Percentiles rank a stretch among this genome's conserved stretches.
These are phyloP conservation scores for Monopis laevigella DNA, from an alignment of 2,888 invertebrate genomes.

Conservation along the genomic window DNA sequence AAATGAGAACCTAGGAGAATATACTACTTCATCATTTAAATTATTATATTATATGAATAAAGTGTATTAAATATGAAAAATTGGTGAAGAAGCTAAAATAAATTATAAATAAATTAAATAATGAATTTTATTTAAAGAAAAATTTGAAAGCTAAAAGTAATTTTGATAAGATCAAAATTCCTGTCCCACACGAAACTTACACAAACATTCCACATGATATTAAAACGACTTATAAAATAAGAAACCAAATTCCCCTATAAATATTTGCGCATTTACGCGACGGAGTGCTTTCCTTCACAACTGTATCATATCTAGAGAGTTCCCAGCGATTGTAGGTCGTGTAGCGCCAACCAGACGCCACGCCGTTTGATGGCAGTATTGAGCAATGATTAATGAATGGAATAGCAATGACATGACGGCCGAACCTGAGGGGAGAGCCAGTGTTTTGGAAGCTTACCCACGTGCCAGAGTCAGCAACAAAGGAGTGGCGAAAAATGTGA, in stretches of 20 bases:
- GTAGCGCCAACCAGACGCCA: constrained; percentile 50
- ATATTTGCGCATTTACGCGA: no score
- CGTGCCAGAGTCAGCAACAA: constrained; percentile 46
- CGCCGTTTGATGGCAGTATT: constrained; percentile 49
- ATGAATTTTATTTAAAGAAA: no score
- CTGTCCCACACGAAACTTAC: not conserved
- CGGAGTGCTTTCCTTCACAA: no score
- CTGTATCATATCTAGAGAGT: not conserved
- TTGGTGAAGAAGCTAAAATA: constrained; percentile 65
- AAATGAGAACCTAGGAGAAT: constrained; percentile 60
- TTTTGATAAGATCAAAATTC: not conserved
- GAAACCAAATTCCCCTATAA: not conserved
- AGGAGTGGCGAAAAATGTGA: constrained; percentile 61
- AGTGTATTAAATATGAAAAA: constrained; percentile 61
- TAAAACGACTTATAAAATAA: not conserved
- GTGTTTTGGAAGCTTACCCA: constrained; percentile 31
- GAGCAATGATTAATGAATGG: constrained; percentile 60
- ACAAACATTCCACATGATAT: not conserved
- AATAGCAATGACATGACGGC: constrained; percentile 56
- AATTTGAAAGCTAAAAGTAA: no score
- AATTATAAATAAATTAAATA: constrained; percentile 63
- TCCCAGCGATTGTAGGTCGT: constrained; percentile 5
- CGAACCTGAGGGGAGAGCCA: constrained; percentile 42
- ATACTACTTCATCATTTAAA: constrained; percentile 63
- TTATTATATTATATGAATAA: constrained; percentile 65